Evolutionary conservation across 1,140 invertebrate species (phyloP).

Genomic region (Amphibalanus amphitrite): DNA sequence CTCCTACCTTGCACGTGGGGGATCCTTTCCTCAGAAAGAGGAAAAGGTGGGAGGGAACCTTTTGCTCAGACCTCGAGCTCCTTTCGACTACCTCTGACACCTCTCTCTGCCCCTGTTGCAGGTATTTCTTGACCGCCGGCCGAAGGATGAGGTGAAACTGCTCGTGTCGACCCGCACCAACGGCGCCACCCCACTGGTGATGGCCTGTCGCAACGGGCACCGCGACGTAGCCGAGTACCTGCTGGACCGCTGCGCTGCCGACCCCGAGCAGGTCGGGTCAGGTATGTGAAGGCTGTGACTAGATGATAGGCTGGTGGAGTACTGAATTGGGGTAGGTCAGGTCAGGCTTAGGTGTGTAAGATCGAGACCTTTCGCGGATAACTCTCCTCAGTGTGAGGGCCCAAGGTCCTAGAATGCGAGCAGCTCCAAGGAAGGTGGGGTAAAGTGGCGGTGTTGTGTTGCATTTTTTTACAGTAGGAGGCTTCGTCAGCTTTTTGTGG

Average conservation of each 20-base stretch:
- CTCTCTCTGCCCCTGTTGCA: conserved; percentile 24
- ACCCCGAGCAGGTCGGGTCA: conserved; percentile 76
- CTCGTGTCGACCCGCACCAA: conserved; percentile 62
- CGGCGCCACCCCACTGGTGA: conserved; percentile 80
- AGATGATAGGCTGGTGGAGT: conserved; percentile 47
- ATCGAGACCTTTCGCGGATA: too few species aligned
- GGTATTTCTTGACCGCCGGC: conserved; percentile 42
- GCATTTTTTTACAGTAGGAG: too few species aligned
- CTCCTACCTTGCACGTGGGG: too few species aligned
- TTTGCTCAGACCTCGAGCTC: too few species aligned
- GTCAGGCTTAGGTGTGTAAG: conserved; percentile 39
- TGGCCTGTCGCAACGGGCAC: conserved; percentile 85
- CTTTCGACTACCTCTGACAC: too few species aligned
- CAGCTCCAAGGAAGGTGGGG: too few species aligned
- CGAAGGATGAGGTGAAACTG: conserved; percentile 49
- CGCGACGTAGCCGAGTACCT: conserved; percentile 82
- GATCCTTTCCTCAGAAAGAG: too few species aligned
- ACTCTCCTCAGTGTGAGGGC: too few species aligned
- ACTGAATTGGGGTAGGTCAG: conserved; percentile 81
- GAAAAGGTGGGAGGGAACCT: too few species aligned
- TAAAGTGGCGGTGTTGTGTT: too few species aligned
- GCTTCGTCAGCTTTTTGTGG: too few species aligned
- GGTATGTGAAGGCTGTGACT: conserved; percentile 32
- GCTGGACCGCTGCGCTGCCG: conserved; percentile 69
- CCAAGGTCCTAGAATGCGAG: too few species aligned